Percentiles rank a stretch among this genome's conserved stretches.
These are phyloP conservation scores for Pavo muticus DNA, from an alignment of 2,113 vertebrate species.

Conservation along the genomic window DNA sequence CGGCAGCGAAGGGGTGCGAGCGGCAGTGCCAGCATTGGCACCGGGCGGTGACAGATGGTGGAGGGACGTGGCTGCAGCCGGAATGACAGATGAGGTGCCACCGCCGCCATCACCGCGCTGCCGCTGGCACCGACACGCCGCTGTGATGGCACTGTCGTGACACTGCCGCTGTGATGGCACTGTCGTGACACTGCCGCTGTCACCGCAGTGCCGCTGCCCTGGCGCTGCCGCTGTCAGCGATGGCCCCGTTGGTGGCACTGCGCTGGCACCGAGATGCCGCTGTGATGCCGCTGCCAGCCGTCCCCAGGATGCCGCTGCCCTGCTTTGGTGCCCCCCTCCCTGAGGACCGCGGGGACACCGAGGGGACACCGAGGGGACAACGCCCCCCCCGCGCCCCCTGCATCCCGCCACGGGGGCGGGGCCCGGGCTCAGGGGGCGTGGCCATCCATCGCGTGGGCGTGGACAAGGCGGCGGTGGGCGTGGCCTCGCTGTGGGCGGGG, in stretches of 20 bases:
- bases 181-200: not conserved
- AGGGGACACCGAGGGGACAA: no score
- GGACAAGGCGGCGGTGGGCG: not conserved
- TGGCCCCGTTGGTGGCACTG: no score
- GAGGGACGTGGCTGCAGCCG: constrained; percentile 3
- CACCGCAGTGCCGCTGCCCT: no score
- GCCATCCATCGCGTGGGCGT: not conserved
- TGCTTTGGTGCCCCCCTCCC: no score
- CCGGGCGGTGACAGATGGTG: constrained; percentile 9
- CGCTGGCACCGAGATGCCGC: no score
- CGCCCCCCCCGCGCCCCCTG: no score
- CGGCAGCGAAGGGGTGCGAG: not conserved
- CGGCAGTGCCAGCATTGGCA: not conserved
- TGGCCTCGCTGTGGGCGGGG: not conserved
- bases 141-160: not conserved
- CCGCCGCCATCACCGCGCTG: not conserved
- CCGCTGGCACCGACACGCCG: not conserved
- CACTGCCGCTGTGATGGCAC: not conserved
- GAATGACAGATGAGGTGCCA: constrained; percentile 2
- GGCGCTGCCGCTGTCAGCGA: no score
- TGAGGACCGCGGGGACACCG: no score
- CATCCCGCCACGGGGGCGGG: not conserved
- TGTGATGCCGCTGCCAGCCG: no score
- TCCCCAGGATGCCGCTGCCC: no score
- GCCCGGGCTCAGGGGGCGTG: not conserved